A percentile compares a stretch with the other conserved stretches of the same genome.
These are phyloP conservation scores for Patella depressa DNA, from an alignment of 2,888 invertebrate genomes.

Conservation along the genomic window DNA sequence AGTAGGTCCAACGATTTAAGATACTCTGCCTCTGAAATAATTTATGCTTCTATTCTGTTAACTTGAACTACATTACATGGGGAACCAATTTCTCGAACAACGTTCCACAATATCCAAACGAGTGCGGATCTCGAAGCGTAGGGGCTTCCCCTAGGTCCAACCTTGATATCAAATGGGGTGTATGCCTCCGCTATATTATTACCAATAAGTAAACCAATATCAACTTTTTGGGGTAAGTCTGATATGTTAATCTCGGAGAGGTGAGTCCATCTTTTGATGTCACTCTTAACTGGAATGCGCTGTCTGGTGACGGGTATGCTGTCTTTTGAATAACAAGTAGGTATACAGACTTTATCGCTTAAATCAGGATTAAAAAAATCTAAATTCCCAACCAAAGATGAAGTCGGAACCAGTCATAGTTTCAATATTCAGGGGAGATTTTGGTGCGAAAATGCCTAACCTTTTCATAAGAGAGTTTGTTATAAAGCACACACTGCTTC, in stretches of 20 bases:
- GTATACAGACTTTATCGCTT: background rate
- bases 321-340: constrained; percentile 13
- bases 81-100: background rate
- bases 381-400: background rate
- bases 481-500: constrained; percentile 24
- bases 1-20: background rate
- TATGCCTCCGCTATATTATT: constrained; percentile 19
- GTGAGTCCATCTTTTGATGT: constrained; percentile 21
- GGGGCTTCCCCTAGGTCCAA: constrained; percentile 17
- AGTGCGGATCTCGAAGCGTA: constrained; percentile 17
- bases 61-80: too few species aligned
- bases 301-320: constrained; percentile 9
- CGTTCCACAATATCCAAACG: constrained; percentile 20
- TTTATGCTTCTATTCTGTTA: background rate
- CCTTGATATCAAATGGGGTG: constrained; percentile 13
- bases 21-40: background rate
- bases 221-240: background rate
- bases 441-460: too few species aligned
- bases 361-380: background rate
- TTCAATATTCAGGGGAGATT: too few species aligned
- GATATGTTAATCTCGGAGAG: background rate
- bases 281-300: constrained; percentile 16
- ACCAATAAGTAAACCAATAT: constrained; percentile 23
- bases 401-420: background rate
- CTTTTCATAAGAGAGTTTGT: background rate